A percentile compares a stretch with the other conserved stretches of the same genome.
phyloP scores from a whole-genome alignment of 2,797 vertebrate genomes.

The Rhadinocentrus ornatus region DNA sequence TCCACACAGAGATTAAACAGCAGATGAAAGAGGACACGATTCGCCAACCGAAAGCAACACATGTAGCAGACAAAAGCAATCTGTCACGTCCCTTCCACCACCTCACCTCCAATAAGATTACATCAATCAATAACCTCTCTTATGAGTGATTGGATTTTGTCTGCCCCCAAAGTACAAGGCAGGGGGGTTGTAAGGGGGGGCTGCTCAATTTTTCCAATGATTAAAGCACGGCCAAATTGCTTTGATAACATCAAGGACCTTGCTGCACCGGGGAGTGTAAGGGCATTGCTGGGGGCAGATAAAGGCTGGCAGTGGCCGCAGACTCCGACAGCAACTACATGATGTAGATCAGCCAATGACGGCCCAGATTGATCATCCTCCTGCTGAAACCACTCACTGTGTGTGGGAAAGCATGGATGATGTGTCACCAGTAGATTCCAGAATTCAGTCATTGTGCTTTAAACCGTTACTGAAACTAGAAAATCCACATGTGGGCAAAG shows the following conservation, averaged over 20 bases:
- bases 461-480: neutral
- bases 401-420: neutral
- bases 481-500: too few species aligned
- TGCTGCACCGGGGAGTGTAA: constrained; percentile 80
- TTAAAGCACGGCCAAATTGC: constrained; percentile 86
- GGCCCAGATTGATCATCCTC: neutral
- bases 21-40: constrained; percentile 82
- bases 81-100: constrained; percentile 78
- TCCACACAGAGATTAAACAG: constrained; percentile 75
- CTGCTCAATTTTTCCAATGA: constrained; percentile 86
- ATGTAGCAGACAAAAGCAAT: constrained; percentile 85
- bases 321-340: constrained; percentile 12
- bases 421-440: too few species aligned
- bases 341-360: constrained; percentile 8
- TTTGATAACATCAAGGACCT: constrained; percentile 88
- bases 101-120: constrained; percentile 86
- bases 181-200: constrained; percentile 6
- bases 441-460: neutral
- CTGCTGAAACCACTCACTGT: neutral
- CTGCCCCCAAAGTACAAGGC: constrained; percentile 69
- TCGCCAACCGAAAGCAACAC: constrained; percentile 80
- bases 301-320: constrained; percentile 45
- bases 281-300: constrained; percentile 76
- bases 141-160: constrained; percentile 88
- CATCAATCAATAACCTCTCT: constrained; percentile 87